Conservation (phyloP, 2,888 invertebrate species). For the Brachypalpus laphriformis region DNA sequence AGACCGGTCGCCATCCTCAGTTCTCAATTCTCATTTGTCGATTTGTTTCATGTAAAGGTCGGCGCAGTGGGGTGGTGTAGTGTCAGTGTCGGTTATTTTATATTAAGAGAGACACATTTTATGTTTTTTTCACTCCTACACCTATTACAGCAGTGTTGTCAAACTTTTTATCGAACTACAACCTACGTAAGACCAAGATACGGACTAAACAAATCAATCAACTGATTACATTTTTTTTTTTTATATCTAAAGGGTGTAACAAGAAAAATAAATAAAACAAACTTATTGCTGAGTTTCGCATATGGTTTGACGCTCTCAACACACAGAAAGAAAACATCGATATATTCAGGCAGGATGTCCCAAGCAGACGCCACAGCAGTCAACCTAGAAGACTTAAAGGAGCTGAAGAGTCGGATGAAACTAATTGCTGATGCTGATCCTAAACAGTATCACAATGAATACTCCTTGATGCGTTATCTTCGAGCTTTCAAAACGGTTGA, state of each 20-base stretch:
- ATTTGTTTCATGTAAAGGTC: background rate
- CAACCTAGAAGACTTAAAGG: constrained; percentile 86
- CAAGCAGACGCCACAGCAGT: constrained; percentile 83
- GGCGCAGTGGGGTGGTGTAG: background rate
- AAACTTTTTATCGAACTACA: constrained; percentile 45
- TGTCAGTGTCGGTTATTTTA: background rate
- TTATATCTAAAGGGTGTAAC: constrained; percentile 5
- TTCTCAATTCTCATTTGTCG: background rate
- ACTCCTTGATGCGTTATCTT: constrained; percentile 88
- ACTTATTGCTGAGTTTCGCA: constrained; percentile 26
- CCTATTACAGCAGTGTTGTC: constrained; percentile 49
- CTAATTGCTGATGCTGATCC: constrained; percentile 89
- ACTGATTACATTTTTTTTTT: constrained; percentile 23
- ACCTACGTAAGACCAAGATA: constrained; percentile 21
- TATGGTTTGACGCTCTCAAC: constrained; percentile 41
- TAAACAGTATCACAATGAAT: constrained; percentile 89
- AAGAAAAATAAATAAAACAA: background rate
- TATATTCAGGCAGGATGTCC: constrained; percentile 78
- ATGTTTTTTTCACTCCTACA: constrained; percentile 7
- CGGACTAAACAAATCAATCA: constrained; percentile 43
- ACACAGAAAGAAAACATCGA: constrained; percentile 16
- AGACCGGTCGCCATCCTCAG: no score
- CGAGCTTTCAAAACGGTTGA: constrained; percentile 90
- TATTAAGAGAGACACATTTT: background rate
- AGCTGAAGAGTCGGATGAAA: constrained; percentile 88